Evolutionary conservation across 2,113 vertebrate genomes (phyloP).

Genomic region (Colaptes auratus): DNA sequence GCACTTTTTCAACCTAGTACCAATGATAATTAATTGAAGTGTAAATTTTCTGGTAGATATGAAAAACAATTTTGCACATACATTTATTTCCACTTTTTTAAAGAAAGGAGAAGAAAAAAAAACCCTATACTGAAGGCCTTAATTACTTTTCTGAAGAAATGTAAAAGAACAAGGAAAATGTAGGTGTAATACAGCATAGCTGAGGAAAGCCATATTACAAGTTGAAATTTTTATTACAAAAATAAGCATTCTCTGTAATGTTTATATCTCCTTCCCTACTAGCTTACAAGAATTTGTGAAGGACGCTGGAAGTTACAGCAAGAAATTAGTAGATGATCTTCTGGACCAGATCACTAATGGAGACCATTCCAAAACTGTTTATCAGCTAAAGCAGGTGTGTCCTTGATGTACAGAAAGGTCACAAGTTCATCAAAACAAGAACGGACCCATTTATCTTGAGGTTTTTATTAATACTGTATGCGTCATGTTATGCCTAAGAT

Average conservation of each 20-base stretch:
- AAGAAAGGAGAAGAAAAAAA: neutral
- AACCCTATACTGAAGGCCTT: neutral
- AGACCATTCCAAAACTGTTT: conserved; percentile 89
- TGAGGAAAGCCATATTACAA: neutral
- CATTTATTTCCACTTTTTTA: neutral
- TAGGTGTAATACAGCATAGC: neutral
- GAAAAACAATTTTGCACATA: neutral
- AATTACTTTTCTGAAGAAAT: neutral
- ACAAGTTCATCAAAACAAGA: neutral
- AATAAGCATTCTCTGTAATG: neutral
- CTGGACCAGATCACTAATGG: conserved; percentile 93
- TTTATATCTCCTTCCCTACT: neutral
- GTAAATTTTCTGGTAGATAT: neutral
- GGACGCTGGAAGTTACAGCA: conserved; percentile 88
- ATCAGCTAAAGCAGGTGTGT: conserved; percentile 88
- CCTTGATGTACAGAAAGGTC: neutral
- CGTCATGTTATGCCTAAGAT: neutral
- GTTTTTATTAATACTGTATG: neutral
- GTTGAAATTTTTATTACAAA: neutral
- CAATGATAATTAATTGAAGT: neutral
- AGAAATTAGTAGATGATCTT: conserved; percentile 89
- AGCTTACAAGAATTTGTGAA: conserved; percentile 97
- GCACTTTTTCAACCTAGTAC: neutral
- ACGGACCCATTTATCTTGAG: neutral
- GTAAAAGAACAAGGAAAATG: neutral